Conservation (phyloP, 2,797 vertebrate genomes). For the Gadopsis marmoratus region DNA sequence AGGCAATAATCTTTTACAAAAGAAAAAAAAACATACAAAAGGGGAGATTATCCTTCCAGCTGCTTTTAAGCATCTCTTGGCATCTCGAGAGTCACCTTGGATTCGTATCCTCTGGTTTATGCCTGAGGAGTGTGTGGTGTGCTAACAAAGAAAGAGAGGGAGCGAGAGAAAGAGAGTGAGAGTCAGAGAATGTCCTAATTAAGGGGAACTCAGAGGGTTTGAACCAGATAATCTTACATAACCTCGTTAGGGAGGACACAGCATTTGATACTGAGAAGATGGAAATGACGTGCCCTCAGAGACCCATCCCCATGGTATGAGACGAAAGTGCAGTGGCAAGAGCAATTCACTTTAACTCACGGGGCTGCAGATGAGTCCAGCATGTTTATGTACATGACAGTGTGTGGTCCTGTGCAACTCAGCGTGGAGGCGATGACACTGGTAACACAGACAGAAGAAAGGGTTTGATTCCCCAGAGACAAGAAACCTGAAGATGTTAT, state of each 20-base stretch:
- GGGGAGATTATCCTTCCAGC: constrained; percentile 37
- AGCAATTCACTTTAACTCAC: constrained; percentile 46
- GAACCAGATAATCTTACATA: constrained; percentile 88
- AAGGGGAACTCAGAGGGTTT: constrained; percentile 86
- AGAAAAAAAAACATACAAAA: constrained; percentile 15
- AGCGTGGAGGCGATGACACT: constrained; percentile 14
- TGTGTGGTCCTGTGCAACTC: constrained; percentile 46
- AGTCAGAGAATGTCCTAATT: constrained; percentile 87
- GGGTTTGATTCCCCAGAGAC: constrained; percentile 25
- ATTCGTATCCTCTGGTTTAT: constrained; percentile 70
- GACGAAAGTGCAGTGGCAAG: constrained; percentile 48
- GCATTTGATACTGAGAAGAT: constrained; percentile 83
- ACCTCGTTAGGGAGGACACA: constrained; percentile 85
- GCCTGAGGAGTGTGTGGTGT: constrained; percentile 65
- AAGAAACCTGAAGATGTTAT: not conserved
- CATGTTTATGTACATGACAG: constrained; percentile 48
- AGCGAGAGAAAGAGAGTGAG: constrained; percentile 61
- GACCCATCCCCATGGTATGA: constrained; percentile 63
- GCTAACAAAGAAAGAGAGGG: constrained; percentile 76
- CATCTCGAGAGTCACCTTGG: constrained; percentile 83
- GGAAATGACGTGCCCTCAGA: constrained; percentile 77
- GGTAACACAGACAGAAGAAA: constrained; percentile 23
- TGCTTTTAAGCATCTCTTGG: constrained; percentile 61
- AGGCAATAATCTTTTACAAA: constrained; percentile 28
- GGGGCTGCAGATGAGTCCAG: constrained; percentile 28